Conservation (phyloP, 2,797 vertebrate species). For the Syncerus caffer region DNA sequence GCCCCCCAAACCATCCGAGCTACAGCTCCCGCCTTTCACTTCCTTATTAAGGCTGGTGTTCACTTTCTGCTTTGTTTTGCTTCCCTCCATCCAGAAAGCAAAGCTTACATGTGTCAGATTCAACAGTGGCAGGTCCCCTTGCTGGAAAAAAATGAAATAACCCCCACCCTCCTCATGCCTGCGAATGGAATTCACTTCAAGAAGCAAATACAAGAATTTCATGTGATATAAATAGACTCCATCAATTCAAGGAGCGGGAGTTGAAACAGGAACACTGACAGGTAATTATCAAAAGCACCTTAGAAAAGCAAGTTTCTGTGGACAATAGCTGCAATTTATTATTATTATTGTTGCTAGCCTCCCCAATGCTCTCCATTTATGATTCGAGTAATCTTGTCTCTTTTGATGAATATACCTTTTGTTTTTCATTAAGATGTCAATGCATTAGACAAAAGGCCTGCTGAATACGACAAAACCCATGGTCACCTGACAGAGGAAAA, state of each 20-base stretch:
- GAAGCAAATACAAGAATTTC: constrained; percentile 56
- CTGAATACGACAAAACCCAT: constrained; percentile 65
- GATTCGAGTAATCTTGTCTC: constrained; percentile 56
- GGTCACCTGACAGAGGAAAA: constrained; percentile 66
- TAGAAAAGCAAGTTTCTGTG: constrained; percentile 63
- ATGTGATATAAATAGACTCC: constrained; percentile 61
- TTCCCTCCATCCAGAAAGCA: neutral
- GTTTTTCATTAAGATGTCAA: constrained; percentile 78
- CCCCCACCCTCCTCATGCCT: neutral
- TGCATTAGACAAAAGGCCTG: constrained; percentile 74
- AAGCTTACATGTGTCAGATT: neutral
- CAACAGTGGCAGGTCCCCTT: neutral
- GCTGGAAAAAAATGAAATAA: constrained; percentile 38
- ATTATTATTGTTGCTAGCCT: constrained; percentile 69
- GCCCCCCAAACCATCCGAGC: neutral
- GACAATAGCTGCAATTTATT: constrained; percentile 64
- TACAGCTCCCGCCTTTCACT: neutral
- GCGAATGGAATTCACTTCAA: constrained; percentile 46
- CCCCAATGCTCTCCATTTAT: constrained; percentile 64
- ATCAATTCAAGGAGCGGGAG: constrained; percentile 57
- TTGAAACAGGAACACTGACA: constrained; percentile 61
- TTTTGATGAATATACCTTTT: constrained; percentile 79
- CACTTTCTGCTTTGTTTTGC: constrained; percentile 1
- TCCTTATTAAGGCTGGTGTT: neutral
- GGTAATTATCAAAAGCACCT: constrained; percentile 70